Evolutionary conservation across 2,113 vertebrate genomes (phyloP), one percentile per base, ranked within the genome.

Genomic region (Sinocyclocheilus rhinocerous): DNA sequence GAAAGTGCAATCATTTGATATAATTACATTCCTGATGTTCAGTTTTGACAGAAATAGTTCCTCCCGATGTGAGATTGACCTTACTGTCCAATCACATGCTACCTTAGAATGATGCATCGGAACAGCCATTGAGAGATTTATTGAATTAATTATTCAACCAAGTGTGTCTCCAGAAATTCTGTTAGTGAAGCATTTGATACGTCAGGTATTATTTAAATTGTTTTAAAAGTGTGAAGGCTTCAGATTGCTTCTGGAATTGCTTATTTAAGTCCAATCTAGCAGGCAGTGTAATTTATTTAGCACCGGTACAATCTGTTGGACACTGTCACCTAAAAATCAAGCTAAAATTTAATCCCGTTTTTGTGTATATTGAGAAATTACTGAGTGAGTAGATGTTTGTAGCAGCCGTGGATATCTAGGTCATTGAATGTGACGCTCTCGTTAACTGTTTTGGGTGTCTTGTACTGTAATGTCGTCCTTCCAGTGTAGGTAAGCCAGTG

Each of bases 191-290:
- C 18, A 69, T 69, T 22, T 42, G 33, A 22, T 22, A 18, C 6
- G 22, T 80, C 55, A 24, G 55, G 55, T 24, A 15, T 13, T 50
- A 33, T 80, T 63, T 22, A 22, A 42, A 80, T 69, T 67, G 52
- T 33, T 69, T 52, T 69, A 9, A 11, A 82, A 67, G 42, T 12
- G 15, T 0, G 3, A 55, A 20, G 33, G n/a, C 80, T 20, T 18
- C n/a, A 22, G n/a, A 81, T 52, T 52, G 80, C 61, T 70, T 67
- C 4, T 82, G 42, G 26, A 82, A 70, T 82, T 82, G 63, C 80
- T 69, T 52, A 69, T 67, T 82, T 82, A 70, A 20, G 80, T 69
- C 15, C 45, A 29, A n/a, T 22, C 45, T 42, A 70, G 63, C 3
- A 11, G 16, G 33, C 42, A 0, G 4, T 26, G 81, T 24, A 16